Evolutionary conservation across 1,140 invertebrate species (phyloP).

Genomic region (Drosophila neocordata): DNA sequence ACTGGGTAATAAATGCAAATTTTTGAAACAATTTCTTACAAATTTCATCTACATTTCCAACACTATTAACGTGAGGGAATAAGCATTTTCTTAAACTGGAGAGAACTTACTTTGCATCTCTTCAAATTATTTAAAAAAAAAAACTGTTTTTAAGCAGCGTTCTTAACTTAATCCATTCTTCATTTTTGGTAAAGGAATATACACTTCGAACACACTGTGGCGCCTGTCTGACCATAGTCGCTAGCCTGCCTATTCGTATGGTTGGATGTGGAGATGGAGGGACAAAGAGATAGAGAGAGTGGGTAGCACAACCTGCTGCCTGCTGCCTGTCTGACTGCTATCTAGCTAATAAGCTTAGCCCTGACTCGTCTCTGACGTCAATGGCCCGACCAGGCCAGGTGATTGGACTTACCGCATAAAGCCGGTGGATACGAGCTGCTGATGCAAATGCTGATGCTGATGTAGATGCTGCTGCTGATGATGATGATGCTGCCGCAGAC

Average conservation of each 20-base stretch:
- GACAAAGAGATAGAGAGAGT: not conserved
- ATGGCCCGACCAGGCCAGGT: constrained; percentile 48
- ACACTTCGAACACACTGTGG: not conserved
- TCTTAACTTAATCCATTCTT: too few relatives aligned
- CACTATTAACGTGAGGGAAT: too few relatives aligned
- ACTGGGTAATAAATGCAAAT: too few relatives aligned
- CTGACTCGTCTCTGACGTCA: constrained; percentile 48
- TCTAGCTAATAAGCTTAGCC: constrained; percentile 43
- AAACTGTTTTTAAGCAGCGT: too few relatives aligned
- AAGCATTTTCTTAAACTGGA: too few relatives aligned
- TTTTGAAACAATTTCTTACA: too few relatives aligned
- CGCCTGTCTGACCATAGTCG: not conserved
- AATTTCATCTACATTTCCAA: too few relatives aligned
- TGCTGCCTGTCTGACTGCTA: constrained; percentile 11
- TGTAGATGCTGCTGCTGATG: constrained; percentile 75
- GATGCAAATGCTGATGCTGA: constrained; percentile 58
- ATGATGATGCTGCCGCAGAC: constrained; percentile 71
- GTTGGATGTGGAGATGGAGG: not conserved
- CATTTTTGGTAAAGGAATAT: not conserved
- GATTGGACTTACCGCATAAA: constrained; percentile 79
- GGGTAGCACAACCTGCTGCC: constrained; percentile 14
- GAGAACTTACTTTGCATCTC: too few relatives aligned
- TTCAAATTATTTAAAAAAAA: too few relatives aligned
- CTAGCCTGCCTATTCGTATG: not conserved
- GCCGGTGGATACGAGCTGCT: constrained; percentile 56